Evolutionary conservation across 2,113 vertebrate species (phyloP), one percentile per base, ranked within the genome.

Genomic region (Lucifuga dentata): DNA sequence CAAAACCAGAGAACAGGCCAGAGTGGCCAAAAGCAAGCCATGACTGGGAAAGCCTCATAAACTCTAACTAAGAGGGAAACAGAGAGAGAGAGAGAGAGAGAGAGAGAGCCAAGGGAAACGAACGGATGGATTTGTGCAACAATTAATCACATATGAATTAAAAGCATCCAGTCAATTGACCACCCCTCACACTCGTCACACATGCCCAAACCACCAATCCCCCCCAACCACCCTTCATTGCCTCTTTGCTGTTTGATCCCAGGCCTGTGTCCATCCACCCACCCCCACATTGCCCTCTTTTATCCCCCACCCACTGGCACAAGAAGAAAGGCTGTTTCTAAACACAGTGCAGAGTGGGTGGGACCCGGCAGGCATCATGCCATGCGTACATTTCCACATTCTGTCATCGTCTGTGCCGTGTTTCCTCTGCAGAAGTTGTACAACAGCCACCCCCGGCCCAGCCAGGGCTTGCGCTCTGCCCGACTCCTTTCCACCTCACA

Each of bases 291-390:
- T 69, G 56, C 72, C 72, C 77, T 67, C 68, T 73, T 78, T 87
- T 51, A 82, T 77, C 69, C 88, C 68, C 63, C 83, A 59, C 88
- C 89, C 67, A 75, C 72, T 92, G 93, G 90, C 89, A 85, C 10
- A 0, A 69, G 89, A 93, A 92, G 73, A 92, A 93, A 92, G 80
- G 17, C 76, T 16, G 63, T 51, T 24, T 80, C 78, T 73, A 79
- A 73, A 80, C 77, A 73, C 85, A 77, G 85, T 79, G 13, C 88
- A 83, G 87, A 86, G 80, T 66, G 58, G 17, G 48, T 16, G 32
- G 1, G 76, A 84, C 85, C 57, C 78, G 40, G 66, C 51, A 13
- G 89, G 87, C 88, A 44, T 69, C 20, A 39, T 75, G 89, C 88
- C 88, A 73, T 81, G 40, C 38, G 55, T 74, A 73, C 71, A 57